Evolutionary conservation across 2,888 invertebrate genomes (phyloP).

Genomic region (Drosophila neotestacea): DNA sequence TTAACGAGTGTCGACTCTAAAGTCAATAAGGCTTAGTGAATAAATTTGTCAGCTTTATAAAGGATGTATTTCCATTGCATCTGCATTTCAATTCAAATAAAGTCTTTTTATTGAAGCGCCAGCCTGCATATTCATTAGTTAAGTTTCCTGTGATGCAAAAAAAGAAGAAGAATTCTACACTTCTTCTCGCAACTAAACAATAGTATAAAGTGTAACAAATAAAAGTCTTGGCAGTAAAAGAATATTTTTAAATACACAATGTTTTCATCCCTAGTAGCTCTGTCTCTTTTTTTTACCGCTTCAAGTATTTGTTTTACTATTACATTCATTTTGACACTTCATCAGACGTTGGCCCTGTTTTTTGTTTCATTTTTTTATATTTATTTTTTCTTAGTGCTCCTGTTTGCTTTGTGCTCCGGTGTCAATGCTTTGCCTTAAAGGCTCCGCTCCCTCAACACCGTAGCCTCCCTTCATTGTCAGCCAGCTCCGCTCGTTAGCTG

Average conservation of each 20-base stretch:
- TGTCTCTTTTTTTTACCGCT: conserved; percentile 14
- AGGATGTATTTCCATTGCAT: not conserved
- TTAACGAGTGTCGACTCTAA: conserved; percentile 25
- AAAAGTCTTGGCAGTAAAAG: conserved; percentile 63
- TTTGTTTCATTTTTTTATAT: conserved; percentile 47
- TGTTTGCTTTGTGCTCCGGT: conserved; percentile 67
- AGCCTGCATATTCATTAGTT: conserved; percentile 56
- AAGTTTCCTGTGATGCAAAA: conserved; percentile 28
- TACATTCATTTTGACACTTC: conserved; percentile 81
- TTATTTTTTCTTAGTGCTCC: conserved; percentile 25
- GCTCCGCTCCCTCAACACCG: conserved; percentile 36
- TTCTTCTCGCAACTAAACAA: conserved; percentile 15
- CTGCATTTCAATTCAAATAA: conserved; percentile 12
- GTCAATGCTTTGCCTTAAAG: conserved; percentile 83
- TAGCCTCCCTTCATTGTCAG: conserved; percentile 54
- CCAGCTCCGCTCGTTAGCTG: conserved; percentile 61
- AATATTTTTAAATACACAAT: conserved; percentile 57
- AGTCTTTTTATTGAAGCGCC: conserved; percentile 26
- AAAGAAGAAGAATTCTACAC: conserved; percentile 28
- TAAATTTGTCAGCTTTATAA: conserved; percentile 1
- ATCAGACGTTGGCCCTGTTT: conserved; percentile 80
- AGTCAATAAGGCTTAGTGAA: conserved; percentile 15
- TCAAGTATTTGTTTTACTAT: conserved; percentile 73
- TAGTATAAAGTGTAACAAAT: conserved; percentile 42
- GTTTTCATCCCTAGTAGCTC: conserved; percentile 29